phyloP scores from a whole-genome alignment of 35 echinoderm and acorn worm genomes.

The Anneissia japonica region DNA sequence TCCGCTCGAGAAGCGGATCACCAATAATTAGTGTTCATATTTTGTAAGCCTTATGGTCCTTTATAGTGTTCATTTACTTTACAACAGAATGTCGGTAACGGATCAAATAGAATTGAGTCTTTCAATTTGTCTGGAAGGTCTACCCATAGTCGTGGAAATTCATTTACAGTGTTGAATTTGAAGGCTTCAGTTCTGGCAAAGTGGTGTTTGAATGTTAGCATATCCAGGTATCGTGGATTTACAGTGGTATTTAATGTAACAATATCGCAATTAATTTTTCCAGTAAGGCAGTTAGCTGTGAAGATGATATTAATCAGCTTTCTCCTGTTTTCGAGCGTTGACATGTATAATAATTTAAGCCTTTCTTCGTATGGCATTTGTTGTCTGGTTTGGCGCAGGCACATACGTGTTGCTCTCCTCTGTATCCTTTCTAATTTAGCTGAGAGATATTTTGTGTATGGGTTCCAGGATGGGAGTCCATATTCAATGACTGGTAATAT shows the following conservation, averaged over 20 bases:
- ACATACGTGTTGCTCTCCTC: background rate
- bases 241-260: background rate
- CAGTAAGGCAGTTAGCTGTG: background rate
- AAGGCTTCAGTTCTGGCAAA: background rate
- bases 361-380: background rate
- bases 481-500: background rate
- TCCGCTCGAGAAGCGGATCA: no score
- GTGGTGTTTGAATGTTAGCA: background rate
- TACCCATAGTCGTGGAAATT: no score
- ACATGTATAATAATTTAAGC: background rate
- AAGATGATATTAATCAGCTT: background rate
- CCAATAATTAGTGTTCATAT: no score
- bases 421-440: background rate
- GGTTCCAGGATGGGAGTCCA: background rate
- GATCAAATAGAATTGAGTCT: no score
- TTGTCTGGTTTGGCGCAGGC: background rate
- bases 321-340: background rate
- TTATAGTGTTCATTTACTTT: no score
- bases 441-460: background rate
- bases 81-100: no score
- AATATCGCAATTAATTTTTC: background rate
- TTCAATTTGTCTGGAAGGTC: no score
- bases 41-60: no score
- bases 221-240: background rate
- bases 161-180: no score